A percentile compares a stretch with the other conserved stretches of the same genome.
Conservation (phyloP, 2,888 invertebrate species). For the Ceramica pisi region DNA sequence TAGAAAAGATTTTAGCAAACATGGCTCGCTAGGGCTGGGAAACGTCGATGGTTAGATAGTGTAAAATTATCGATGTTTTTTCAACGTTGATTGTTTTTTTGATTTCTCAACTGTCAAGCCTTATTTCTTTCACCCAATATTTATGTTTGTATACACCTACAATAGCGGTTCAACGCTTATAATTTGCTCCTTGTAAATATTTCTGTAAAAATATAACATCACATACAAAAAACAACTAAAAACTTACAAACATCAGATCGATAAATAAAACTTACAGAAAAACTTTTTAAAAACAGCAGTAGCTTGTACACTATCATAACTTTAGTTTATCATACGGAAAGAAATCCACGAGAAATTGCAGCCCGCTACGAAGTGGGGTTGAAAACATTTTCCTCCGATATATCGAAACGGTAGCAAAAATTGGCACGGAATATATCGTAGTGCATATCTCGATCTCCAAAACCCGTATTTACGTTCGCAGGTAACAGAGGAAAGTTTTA, state of each 20-base stretch:
- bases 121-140: neutral
- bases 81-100: too few relatives aligned
- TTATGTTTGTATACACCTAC: neutral
- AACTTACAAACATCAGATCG: conserved; percentile 8
- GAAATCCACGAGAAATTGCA: conserved; percentile 64
- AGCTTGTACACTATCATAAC: conserved; percentile 59
- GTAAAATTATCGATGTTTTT: conserved; percentile 15
- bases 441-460: conserved; percentile 79
- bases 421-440: conserved; percentile 78
- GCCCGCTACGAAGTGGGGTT: conserved; percentile 47
- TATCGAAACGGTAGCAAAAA: conserved; percentile 70
- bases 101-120: neutral
- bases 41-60: conserved; percentile 6
- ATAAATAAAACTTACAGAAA: conserved; percentile 18
- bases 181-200: neutral
- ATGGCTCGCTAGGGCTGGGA: conserved; percentile 24
- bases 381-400: conserved; percentile 65
- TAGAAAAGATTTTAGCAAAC: conserved; percentile 54
- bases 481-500: conserved; percentile 83
- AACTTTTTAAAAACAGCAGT: conserved; percentile 54
- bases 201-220: neutral
- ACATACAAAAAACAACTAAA: neutral
- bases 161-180: neutral
- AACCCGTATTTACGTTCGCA: conserved; percentile 84
- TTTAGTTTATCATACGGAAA: conserved; percentile 58